These are phyloP conservation scores for Actinia tenebrosa DNA, from an alignment of 64 coral and sea anemone species.

Conservation along the genomic window DNA sequence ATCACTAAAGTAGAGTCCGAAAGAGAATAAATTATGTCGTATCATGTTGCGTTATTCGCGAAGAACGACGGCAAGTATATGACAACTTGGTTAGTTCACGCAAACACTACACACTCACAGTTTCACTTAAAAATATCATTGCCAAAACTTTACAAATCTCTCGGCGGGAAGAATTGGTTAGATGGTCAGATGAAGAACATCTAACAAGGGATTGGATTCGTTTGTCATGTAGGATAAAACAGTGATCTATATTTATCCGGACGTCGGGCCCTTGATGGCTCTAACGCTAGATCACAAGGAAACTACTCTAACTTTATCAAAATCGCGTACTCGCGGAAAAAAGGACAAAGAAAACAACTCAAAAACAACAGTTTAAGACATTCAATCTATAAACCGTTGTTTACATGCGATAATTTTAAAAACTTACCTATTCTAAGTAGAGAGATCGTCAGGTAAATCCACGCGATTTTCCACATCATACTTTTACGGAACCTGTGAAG, in stretches of 20 bases:
- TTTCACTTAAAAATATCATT: background rate
- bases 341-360: background rate
- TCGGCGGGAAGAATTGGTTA: background rate
- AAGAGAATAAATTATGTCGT: background rate
- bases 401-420: constrained; percentile 13
- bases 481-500: constrained; percentile 22
- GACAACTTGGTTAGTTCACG: background rate
- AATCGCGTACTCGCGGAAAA: background rate
- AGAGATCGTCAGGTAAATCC: constrained; percentile 33
- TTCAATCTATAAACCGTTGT: background rate
- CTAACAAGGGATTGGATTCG: background rate
- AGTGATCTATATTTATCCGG: background rate
- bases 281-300: background rate
- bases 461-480: constrained; percentile 47
- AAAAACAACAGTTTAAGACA: background rate
- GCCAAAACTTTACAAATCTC: background rate
- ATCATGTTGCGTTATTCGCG: constrained; percentile 11
- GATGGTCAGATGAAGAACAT: background rate
- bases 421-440: constrained; percentile 47
- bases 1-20: background rate
- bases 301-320: background rate
- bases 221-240: background rate
- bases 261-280: background rate
- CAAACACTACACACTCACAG: background rate
- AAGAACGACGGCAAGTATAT: background rate